These are phyloP conservation scores for Syndactyla subalaris DNA, from an alignment of 2,797 vertebrate genomes.

Conservation along the genomic window DNA sequence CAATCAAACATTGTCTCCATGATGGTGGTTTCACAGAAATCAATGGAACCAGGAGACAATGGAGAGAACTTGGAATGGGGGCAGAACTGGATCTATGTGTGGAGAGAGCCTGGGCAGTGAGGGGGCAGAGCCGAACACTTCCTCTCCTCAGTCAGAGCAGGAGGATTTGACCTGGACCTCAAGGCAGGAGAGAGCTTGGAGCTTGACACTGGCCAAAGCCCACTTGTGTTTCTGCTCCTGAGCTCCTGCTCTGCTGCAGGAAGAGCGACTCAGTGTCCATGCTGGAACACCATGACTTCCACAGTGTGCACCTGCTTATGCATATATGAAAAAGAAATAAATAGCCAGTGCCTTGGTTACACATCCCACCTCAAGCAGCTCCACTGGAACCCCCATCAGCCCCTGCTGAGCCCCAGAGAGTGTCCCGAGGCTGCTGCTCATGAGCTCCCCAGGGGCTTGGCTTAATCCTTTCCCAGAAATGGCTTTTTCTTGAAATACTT, in stretches of 20 bases:
- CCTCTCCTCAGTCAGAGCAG: not conserved
- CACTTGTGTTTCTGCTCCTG: not conserved
- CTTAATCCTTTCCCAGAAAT: not conserved
- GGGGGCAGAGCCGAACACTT: not conserved
- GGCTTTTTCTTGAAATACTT: not conserved
- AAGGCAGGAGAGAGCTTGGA: not conserved
- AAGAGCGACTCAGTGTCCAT: not conserved
- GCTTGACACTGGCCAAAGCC: not conserved
- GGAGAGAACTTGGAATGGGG: not conserved
- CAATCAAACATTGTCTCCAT: accelerated
- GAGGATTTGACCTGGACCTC: not conserved
- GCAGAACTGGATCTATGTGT: accelerated
- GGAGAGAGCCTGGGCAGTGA: not conserved
- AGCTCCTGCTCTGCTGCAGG: not conserved
- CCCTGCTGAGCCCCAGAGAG: not conserved
- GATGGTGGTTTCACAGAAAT: not conserved
- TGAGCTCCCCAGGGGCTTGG: not conserved
- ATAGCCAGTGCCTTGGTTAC: not conserved
- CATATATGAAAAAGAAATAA: not conserved
- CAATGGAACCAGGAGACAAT: not conserved
- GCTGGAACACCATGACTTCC: accelerated
- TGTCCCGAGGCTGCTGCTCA: accelerated
- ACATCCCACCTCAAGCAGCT: not conserved
- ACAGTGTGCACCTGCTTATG: too few species aligned
- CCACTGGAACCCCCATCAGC: not conserved